Evolutionary conservation across 1,140 invertebrate species (phyloP), one percentile per base, ranked within the genome.

Genomic region (Orussus abietinus): DNA sequence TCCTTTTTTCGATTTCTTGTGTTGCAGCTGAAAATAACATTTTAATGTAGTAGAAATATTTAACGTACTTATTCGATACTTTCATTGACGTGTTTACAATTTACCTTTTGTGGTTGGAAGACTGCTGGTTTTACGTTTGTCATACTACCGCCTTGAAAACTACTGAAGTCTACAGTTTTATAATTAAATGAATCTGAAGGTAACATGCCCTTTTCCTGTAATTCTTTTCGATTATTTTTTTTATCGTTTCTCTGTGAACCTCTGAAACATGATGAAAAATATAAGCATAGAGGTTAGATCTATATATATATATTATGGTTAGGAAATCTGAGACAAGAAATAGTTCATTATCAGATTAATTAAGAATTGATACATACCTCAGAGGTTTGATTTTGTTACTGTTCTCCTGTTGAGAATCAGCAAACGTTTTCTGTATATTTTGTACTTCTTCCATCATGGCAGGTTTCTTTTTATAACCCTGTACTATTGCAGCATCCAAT

Each of bases 141-240:
- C 39, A 39, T 55, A 38, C 67, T 70, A 5, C 67, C 67, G 29
- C 67, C 67, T 57, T 67, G 62, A 38, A 70, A 70, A 32, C 53
- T 57, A 36, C 47, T 64, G 15, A 70, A 68, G 17, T 68, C 64
- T 5, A 70, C 58, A 1, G 34, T 13, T 45, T 56, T 54, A 18
- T 68, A 70, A 40, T 67, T 45, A 19, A 67, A 70, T 15, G 31
- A 38, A 14, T 51, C 17, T 5, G 45, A 30, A 4, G 67, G 65
- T 12, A 70, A 26, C 45, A 64, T 53, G 13, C 57, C 58, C 29
- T 57, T 55, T 13, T 45, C 5, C 3, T 40, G 15, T 10, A 70
- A 25, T 13, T 61, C 28, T 21, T 49, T 36, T 6, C 43, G 37
- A 13, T 51, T 51, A 4, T 20, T 9, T 9, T 43, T 42, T n/a